Evolutionary conservation across 2,888 invertebrate genomes (phyloP).

Genomic region (Pristionchus maxplancki): DNA sequence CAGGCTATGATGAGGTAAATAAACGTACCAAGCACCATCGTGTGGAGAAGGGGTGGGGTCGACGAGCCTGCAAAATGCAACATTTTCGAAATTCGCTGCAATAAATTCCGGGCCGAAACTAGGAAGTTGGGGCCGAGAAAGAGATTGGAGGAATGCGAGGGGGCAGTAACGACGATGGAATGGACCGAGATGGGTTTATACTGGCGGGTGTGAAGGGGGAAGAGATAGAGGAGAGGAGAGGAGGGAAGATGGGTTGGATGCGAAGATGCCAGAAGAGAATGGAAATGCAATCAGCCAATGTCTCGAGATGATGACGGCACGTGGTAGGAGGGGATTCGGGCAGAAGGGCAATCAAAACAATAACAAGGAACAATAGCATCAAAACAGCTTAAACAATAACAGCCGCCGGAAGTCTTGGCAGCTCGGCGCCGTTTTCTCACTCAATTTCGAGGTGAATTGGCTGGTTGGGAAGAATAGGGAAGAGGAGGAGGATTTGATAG

Average conservation of each 20-base stretch:
- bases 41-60: neutral
- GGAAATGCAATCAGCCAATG: slow-evolving; percentile 10
- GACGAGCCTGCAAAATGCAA: neutral
- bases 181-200: neutral
- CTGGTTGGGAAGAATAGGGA: neutral
- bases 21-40: slow-evolving; percentile 44
- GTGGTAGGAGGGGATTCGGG: neutral
- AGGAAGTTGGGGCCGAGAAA: slow-evolving; percentile 17
- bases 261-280: neutral
- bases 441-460: neutral
- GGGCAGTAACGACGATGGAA: neutral
- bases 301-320: neutral
- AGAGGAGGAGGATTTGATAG: neutral
- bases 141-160: neutral
- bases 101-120: neutral
- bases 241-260: slow-evolving; percentile 4
- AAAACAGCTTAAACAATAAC: neutral
- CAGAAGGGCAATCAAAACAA: slow-evolving; percentile 5
- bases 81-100: neutral
- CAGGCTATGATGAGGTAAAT: neutral
- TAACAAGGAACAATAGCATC: neutral
- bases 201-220: neutral
- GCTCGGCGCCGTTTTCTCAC: neutral
- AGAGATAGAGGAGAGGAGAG: neutral
- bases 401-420: neutral